Base-by-base conservation (phyloP, 2,113 vertebrate genomes). In the Rhinolophus ferrumequinum region DNA sequence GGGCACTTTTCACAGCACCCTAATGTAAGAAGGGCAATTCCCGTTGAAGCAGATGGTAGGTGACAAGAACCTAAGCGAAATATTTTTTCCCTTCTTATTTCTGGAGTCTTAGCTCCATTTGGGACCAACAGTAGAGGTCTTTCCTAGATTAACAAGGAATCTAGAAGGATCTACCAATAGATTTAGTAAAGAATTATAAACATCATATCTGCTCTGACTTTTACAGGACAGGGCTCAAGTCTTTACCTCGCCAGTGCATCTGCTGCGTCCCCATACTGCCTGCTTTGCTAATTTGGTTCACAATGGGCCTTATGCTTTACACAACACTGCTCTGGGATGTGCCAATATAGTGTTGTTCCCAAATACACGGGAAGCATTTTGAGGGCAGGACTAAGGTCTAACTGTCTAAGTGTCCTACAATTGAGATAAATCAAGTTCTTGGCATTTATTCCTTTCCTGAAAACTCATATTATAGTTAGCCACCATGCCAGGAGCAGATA, bases 81-180 rank as follows among this genome's bases (percentile, higher is more conserved):
- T 67, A 83, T 19, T 52, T 64, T 44, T 26, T 44, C n/a, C 50
- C 22, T 84, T 91, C 26, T 62, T 76, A 69, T 38, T 90, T 90
- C 75, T 62, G 28, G 50, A 89, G 21, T 64, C 11, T 44, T 15
- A 83, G 22, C 70, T 92, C 66, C 19, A 90, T 38, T 64, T 88
- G 52, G 77, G 62, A 62, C 8, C 28, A 92, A 56, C 66, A 44
- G 6, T 80, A 67, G 33, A 73, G 28, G 62, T 70, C 28, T 82
- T 96, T 84, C 44, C 38, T 92, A 93, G 73, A 94, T 72, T 75
- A 79, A 47, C 76, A 88, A 70, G 18, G 33, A 81, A 38, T 38
- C 67, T 47, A 80, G 83, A 60, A 73, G 81, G 26, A 81, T 54
- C 38, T 58, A 58, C 8, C 16, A 54, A n/a, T 13, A 52, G 50